A percentile compares a stretch with the other conserved stretches of the same genome.
Conservation (phyloP, 2,888 invertebrate species). For the Tetragonisca angustula region DNA sequence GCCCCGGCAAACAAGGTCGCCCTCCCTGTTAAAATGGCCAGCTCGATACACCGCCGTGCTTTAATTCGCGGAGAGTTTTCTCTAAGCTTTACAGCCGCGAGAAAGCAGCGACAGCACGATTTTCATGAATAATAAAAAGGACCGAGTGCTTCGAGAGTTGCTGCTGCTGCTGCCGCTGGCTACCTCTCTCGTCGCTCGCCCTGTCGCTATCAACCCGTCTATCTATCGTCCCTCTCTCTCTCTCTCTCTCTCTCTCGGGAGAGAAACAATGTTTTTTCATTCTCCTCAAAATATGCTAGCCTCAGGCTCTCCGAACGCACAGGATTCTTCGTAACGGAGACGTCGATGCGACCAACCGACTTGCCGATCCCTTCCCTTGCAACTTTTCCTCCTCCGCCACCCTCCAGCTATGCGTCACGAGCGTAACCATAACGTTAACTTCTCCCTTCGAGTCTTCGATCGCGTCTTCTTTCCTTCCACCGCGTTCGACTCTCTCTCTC, state of each 20-base stretch:
- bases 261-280: slow-evolving; percentile 80
- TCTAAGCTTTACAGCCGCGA: slow-evolving; percentile 57
- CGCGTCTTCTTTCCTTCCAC: too few species aligned
- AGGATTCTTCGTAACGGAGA: not conserved
- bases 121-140: slow-evolving; percentile 84
- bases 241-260: slow-evolving; percentile 75
- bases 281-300: slow-evolving; percentile 79
- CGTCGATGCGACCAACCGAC: slow-evolving; percentile 22
- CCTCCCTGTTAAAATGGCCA: slow-evolving; percentile 35
- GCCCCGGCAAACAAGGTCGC: slow-evolving; percentile 19
- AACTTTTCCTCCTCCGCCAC: not conserved
- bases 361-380: not conserved
- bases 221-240: slow-evolving; percentile 76
- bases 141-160: slow-evolving; percentile 73
- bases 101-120: slow-evolving; percentile 68
- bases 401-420: not conserved
- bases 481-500: too few species aligned
- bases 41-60: slow-evolving; percentile 47
- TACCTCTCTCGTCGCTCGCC: slow-evolving; percentile 48
- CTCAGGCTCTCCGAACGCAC: slow-evolving; percentile 61
- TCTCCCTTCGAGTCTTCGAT: not conserved
- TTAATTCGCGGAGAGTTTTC: slow-evolving; percentile 56
- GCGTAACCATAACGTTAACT: not conserved
- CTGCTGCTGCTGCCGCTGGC: slow-evolving; percentile 3
- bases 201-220: slow-evolving; percentile 36